Evolutionary conservation across 1,140 invertebrate species (phyloP).

Genomic region (Rhizoglyphus robini): DNA sequence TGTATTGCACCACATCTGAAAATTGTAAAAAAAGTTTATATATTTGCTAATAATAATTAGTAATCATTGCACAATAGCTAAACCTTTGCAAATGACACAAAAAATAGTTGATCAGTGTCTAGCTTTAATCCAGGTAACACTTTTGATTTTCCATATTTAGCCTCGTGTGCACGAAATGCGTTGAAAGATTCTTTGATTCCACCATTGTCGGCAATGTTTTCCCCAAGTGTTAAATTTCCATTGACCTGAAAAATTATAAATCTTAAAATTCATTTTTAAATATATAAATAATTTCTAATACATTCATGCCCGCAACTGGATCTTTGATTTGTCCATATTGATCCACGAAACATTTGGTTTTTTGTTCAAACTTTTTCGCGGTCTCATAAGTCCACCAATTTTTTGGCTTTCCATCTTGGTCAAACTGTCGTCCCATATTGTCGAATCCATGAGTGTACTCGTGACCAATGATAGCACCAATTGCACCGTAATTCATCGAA

Average conservation of each 20-base stretch:
- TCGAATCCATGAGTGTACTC: slow-evolving; percentile 36
- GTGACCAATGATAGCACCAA: slow-evolving; percentile 31
- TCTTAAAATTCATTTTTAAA: slow-evolving; percentile 68
- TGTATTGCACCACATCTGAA: not conserved
- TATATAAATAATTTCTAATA: slow-evolving; percentile 51
- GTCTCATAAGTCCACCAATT: slow-evolving; percentile 26
- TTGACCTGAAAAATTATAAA: slow-evolving; percentile 62
- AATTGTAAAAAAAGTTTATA: not conserved
- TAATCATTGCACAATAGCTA: slow-evolving; percentile 34
- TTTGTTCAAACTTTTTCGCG: slow-evolving; percentile 9
- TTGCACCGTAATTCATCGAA: slow-evolving; percentile 35
- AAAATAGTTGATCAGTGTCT: slow-evolving; percentile 64
- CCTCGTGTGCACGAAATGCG: slow-evolving; percentile 19
- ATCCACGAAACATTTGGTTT: slow-evolving; percentile 20
- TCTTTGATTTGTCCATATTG: slow-evolving; percentile 18
- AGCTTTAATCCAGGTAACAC: not conserved
- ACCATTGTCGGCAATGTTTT: slow-evolving; percentile 45
- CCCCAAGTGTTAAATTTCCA: slow-evolving; percentile 28
- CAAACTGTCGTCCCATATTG: slow-evolving; percentile 17
- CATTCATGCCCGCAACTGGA: not conserved
- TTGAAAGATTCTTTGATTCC: slow-evolving; percentile 43
- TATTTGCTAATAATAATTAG: slow-evolving; percentile 28
- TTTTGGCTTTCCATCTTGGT: slow-evolving; percentile 20
- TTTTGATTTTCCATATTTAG: slow-evolving; percentile 24
- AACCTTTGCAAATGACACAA: slow-evolving; percentile 59